A percentile compares a stretch with the other conserved stretches of the same genome.
phyloP scores from a whole-genome alignment of 2,797 vertebrate genomes.

The Dryobates pubescens region DNA sequence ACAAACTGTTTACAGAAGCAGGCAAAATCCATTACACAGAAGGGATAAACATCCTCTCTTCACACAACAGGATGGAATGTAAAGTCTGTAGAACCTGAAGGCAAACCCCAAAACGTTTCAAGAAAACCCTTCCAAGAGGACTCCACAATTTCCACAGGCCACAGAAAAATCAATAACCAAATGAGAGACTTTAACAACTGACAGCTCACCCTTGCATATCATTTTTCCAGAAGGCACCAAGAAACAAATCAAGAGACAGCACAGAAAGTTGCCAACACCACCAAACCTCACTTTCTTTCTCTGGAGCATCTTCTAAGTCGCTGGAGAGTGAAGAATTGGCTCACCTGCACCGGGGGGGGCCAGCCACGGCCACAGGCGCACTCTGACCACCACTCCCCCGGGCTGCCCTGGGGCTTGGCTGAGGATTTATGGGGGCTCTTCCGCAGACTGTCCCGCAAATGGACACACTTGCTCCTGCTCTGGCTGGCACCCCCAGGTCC shows the following conservation, averaged over 20 bases:
- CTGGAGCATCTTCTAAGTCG: slow-evolving; percentile 21
- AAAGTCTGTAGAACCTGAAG: not conserved
- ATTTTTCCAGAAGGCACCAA: not conserved
- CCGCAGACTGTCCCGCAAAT: slow-evolving; percentile 79
- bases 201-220: not conserved
- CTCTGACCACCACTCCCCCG: slow-evolving; percentile 82
- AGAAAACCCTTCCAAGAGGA: not conserved
- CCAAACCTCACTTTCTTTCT: slow-evolving; percentile 25
- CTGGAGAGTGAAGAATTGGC: slow-evolving; percentile 55
- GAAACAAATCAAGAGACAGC: not conserved
- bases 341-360: slow-evolving; percentile 84
- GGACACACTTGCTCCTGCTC: slow-evolving; percentile 74
- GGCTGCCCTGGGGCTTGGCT: slow-evolving; percentile 76
- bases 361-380: slow-evolving; percentile 84
- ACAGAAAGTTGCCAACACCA: not conserved
- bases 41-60: not conserved
- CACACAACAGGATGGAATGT: not conserved
- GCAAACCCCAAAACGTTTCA: not conserved
- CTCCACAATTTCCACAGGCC: not conserved
- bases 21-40: not conserved
- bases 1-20: not conserved
- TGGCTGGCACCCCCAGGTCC: slow-evolving; percentile 74
- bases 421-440: slow-evolving; percentile 79
- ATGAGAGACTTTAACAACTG: not conserved
- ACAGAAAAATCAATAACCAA: slow-evolving; percentile 12